phyloP scores from a whole-genome alignment of 2,797 vertebrate genomes.

The Bradypodion pumilum region DNA sequence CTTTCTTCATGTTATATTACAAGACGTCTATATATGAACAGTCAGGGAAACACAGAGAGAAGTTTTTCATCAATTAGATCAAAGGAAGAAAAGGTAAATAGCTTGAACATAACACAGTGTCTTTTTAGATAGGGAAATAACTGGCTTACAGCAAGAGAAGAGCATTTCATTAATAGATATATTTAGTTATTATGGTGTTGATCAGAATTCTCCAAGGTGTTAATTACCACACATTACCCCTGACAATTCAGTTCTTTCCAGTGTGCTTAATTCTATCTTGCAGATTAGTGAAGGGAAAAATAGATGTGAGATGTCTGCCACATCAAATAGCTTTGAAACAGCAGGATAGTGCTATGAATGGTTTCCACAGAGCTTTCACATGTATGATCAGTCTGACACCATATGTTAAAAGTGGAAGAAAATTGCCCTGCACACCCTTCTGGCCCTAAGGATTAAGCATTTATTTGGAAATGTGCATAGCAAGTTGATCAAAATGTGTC shows the following conservation, averaged over 20 bases:
- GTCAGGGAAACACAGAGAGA: background rate
- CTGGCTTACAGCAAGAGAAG: background rate
- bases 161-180: slow-evolving; percentile 29
- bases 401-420: slow-evolving; percentile 14
- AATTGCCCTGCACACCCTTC: background rate
- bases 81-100: background rate
- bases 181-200: slow-evolving; percentile 41
- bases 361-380: slow-evolving; percentile 56
- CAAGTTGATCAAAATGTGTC: background rate
- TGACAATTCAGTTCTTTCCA: slow-evolving; percentile 49
- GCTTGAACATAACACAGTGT: background rate
- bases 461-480: background rate
- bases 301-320: slow-evolving; percentile 73
- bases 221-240: slow-evolving; percentile 81
- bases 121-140: background rate
- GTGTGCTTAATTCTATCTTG: slow-evolving; percentile 64
- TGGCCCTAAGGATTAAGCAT: too few species aligned
- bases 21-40: background rate
- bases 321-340: slow-evolving; percentile 73
- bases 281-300: slow-evolving; percentile 66
- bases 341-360: slow-evolving; percentile 67
- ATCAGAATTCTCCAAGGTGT: slow-evolving; percentile 74
- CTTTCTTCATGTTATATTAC: too few species aligned
- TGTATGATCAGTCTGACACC: slow-evolving; percentile 18
- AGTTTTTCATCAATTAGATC: too few species aligned